Evolutionary conservation across 2,797 vertebrate genomes (phyloP).

Genomic region (Microchirus variegatus): DNA sequence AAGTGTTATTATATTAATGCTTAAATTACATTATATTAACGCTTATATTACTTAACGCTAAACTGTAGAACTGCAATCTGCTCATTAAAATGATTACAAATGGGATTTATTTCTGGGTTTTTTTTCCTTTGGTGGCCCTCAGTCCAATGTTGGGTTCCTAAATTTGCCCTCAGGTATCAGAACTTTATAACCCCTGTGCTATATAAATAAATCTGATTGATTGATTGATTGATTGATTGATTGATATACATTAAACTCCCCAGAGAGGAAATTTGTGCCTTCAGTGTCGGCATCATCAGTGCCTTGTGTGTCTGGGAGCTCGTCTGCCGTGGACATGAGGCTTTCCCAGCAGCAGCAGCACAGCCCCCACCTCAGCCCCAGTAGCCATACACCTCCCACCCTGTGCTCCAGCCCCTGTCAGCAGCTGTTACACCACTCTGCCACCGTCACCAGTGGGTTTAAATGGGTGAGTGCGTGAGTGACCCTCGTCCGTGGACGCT

Average conservation of each 20-base stretch:
- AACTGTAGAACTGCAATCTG: too few species aligned
- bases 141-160: too few species aligned
- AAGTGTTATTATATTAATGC: too few species aligned
- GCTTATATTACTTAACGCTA: too few species aligned
- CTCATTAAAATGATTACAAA: too few species aligned
- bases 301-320: conserved; percentile 89
- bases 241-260: conserved; percentile 45
- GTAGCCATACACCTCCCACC: conserved; percentile 79
- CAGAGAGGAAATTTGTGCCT: conserved; percentile 98
- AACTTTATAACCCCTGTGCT: too few species aligned
- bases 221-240: too few species aligned
- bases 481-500: not conserved
- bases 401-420: conserved; percentile 80
- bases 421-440: conserved; percentile 84
- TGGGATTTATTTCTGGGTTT: too few species aligned
- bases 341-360: conserved; percentile 71
- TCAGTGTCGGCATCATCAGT: conserved; percentile 88
- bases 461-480: conserved; percentile 93
- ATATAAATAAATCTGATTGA: too few species aligned
- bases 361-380: conserved; percentile 86
- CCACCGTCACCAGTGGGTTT: conserved; percentile 77
- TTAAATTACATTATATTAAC: too few species aligned
- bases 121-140: too few species aligned
- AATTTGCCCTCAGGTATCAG: too few species aligned
- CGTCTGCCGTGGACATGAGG: conserved; percentile 83